phyloP scores from a whole-genome alignment of 2,797 vertebrate genomes.

The Cacajao melanocephalus region DNA sequence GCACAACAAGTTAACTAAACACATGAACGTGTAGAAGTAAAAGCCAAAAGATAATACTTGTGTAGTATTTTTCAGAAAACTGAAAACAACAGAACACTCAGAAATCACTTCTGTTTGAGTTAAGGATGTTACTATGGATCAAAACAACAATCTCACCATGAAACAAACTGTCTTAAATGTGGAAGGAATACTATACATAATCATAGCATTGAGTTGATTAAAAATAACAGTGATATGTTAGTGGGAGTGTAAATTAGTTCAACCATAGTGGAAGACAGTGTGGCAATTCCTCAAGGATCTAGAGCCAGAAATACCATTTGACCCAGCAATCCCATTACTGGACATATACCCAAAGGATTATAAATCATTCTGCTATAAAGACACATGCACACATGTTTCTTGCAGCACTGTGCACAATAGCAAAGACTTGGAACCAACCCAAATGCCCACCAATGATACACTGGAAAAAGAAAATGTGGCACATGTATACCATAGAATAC shows the following conservation, averaged over 20 bases:
- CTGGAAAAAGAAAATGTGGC: background rate
- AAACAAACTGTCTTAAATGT: background rate
- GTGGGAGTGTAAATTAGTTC: background rate
- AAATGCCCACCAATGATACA: background rate
- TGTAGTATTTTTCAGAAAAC: conserved; percentile 10
- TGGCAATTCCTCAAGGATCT: background rate
- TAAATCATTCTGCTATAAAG: background rate
- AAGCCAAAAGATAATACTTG: conserved; percentile 12
- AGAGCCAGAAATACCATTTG: background rate
- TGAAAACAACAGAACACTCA: background rate
- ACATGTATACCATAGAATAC: background rate
- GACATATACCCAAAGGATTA: background rate
- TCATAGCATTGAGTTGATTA: background rate
- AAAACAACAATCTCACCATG: background rate
- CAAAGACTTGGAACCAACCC: background rate
- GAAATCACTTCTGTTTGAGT: conserved; percentile 24
- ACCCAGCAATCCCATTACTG: background rate
- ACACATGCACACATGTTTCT: background rate
- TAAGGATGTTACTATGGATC: background rate
- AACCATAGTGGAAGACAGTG: background rate
- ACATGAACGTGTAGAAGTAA: background rate
- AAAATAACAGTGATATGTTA: background rate
- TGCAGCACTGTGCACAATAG: background rate
- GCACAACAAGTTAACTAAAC: conserved; percentile 20
- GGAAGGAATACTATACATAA: background rate